Base-by-base conservation (phyloP, 2,888 invertebrate species). In the Junonia oenone region DNA sequence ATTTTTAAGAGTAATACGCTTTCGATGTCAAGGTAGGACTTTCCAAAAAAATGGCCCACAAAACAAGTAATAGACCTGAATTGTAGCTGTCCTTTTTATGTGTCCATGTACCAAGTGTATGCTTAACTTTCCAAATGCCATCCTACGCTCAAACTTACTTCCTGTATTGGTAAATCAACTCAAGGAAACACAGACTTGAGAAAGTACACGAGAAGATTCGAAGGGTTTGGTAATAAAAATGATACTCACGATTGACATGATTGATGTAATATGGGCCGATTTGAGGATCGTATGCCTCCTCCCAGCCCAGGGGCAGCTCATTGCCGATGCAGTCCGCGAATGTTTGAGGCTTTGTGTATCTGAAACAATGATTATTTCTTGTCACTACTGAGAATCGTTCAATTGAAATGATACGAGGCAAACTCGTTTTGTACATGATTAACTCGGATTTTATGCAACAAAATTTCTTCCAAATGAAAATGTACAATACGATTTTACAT, bases 311-410 rank as follows among this genome's bases (percentile, higher is more conserved):
- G 47, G 98, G 98, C 80, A 99, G 88, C 88, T 99, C 98, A 92
- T 98, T 98, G 76, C 98, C 98, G 79, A 98, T 96, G 90, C 99
- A 99, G 88, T 99, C 99, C 71, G 98, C 98, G 91, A 99, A 99
- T 59, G 97, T 95, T 87, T 97, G 97, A 59, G 99, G 98, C 90
- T 99, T 99, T 68, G 98, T 98, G 81, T 95, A 97, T 91, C 98
- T 99, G 93, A 49, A 94, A 94, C 76, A 78, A 83, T 72, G 72
- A 73, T 61, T 43, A 53, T 53, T 59, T 54, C 59, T 56, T 59
- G 58, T 62, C 52, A 62, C n/a, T 62, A 62, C 61, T 43, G 51
- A 46, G 61, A 62, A 62, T 29, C 48, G 45, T 53, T 61, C 53
- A 58, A 60, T 61, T 51, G 58, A 58, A 61, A 56, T 49, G 47